Conservation (phyloP, 2,113 vertebrate genomes). For the Strix aluco region DNA sequence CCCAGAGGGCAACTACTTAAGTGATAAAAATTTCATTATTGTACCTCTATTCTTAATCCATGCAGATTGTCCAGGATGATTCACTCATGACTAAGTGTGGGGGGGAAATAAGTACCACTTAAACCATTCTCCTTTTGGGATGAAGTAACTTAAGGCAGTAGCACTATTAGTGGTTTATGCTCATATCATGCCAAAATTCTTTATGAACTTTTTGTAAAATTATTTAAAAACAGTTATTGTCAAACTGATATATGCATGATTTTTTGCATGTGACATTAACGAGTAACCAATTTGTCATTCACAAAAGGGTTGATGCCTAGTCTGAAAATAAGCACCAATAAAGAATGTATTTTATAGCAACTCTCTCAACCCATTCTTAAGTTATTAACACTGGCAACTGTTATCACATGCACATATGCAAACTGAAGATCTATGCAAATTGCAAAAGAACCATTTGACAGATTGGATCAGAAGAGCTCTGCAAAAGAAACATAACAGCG, state of each 20-base stretch:
- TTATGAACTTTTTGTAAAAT: not conserved
- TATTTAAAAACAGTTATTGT: not conserved
- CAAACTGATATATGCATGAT: not conserved
- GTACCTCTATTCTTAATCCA: not conserved
- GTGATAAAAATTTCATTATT: not conserved
- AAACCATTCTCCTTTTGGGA: not conserved
- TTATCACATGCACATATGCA: not conserved
- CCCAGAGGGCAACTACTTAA: not conserved
- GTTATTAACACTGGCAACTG: not conserved
- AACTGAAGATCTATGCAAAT: not conserved
- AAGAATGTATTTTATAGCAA: not conserved
- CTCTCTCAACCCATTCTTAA: not conserved
- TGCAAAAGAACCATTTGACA: not conserved
- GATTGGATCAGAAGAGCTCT: not conserved
- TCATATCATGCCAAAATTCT: not conserved
- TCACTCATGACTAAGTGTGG: not conserved
- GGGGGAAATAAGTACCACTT: not conserved
- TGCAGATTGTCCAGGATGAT: not conserved
- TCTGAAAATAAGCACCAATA: not conserved
- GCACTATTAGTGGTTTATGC: not conserved
- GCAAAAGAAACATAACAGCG: not conserved
- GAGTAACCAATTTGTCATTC: not conserved
- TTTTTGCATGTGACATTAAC: not conserved
- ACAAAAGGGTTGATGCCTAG: not conserved
- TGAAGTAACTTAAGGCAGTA: not conserved